Evolutionary conservation across 53 echinoderm and acorn worm species (phyloP).

Genomic region (Holothuria leucospilota): DNA sequence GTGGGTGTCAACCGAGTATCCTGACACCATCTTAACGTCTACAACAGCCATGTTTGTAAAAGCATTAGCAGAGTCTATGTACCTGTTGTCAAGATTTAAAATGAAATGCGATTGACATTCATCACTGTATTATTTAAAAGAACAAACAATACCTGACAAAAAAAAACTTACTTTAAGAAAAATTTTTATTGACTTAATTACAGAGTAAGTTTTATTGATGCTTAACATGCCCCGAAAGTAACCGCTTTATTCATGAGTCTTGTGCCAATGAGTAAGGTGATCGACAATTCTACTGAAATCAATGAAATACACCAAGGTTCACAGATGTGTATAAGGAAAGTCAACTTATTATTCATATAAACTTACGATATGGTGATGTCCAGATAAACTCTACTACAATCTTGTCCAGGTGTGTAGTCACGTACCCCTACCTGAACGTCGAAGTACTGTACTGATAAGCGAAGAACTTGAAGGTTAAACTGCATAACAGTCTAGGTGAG

Average conservation of each 20-base stretch:
- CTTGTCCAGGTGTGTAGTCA: slow-evolving; percentile 5
- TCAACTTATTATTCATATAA: neutral
- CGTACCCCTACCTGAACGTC: slow-evolving; percentile 24
- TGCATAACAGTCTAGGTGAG: slow-evolving; percentile 47
- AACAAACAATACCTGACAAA: too few species aligned
- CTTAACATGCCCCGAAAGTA: too few species aligned
- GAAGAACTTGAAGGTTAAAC: slow-evolving; percentile 52
- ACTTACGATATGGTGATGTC: slow-evolving; percentile 16
- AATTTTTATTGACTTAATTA: too few species aligned
- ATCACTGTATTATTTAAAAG: too few species aligned
- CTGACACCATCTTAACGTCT: slow-evolving; percentile 84
- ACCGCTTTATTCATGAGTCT: too few species aligned
- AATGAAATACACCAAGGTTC: too few species aligned
- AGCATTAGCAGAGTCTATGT: slow-evolving; percentile 56
- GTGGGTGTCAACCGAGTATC: slow-evolving; percentile 74
- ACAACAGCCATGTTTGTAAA: slow-evolving; percentile 87
- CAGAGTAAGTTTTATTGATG: too few species aligned
- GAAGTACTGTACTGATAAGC: slow-evolving; percentile 20
- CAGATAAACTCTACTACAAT: slow-evolving; percentile 14
- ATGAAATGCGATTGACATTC: neutral
- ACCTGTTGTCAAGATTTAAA: slow-evolving; percentile 11
- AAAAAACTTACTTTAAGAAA: too few species aligned
- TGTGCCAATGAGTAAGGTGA: too few species aligned
- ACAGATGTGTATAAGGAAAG: too few species aligned
- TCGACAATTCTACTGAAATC: too few species aligned